These are phyloP conservation scores for Hyposoter dolosus DNA, from an alignment of 2,888 invertebrate genomes.

Conservation along the genomic window DNA sequence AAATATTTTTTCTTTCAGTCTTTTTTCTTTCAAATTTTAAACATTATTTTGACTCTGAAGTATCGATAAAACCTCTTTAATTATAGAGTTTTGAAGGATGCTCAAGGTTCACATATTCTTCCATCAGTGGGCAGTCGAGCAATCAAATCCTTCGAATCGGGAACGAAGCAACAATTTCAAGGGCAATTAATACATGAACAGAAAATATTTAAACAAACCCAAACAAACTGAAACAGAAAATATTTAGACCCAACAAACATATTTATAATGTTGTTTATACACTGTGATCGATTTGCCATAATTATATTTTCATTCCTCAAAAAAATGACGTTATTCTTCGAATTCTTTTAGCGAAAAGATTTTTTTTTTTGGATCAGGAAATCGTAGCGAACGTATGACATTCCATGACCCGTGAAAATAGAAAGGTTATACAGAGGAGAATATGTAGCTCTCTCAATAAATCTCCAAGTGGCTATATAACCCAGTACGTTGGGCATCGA, in stretches of 20 bases:
- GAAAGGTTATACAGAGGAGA: not conserved
- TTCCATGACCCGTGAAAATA: not conserved
- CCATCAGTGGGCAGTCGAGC: not conserved
- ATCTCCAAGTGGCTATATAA: constrained; percentile 10
- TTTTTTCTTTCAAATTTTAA: too few relatives aligned
- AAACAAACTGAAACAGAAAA: too few relatives aligned
- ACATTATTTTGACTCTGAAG: too few relatives aligned
- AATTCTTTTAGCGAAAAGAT: not conserved
- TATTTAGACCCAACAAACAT: too few relatives aligned
- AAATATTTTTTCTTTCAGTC: too few relatives aligned
- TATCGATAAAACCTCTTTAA: too few relatives aligned
- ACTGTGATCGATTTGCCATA: not conserved
- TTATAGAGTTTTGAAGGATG: too few relatives aligned
- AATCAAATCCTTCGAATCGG: not conserved
- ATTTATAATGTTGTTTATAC: too few relatives aligned
- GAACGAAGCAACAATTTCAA: not conserved
- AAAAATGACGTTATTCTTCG: not conserved
- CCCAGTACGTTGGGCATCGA: not conserved
- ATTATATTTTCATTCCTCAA: not conserved
- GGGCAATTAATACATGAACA: too few relatives aligned
- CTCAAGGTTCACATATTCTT: too few relatives aligned
- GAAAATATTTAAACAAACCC: too few relatives aligned
- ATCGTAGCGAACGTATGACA: constrained; percentile 1
- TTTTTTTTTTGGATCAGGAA: not conserved
- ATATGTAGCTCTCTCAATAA: not conserved